Base-by-base conservation (phyloP, 2,113 vertebrate species). In the Dasyornis broadbenti region DNA sequence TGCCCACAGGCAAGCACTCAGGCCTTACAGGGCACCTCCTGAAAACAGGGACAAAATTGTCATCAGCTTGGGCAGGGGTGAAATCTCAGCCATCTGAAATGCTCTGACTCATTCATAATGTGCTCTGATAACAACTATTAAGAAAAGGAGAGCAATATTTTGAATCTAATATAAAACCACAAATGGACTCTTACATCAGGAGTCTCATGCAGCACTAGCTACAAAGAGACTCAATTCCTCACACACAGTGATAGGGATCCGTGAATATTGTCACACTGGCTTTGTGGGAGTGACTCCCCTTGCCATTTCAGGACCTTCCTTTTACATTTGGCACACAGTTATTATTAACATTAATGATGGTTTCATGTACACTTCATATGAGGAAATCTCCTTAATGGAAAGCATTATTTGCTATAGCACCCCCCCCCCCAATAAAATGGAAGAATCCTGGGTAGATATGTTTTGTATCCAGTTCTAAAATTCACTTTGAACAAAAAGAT, bases 401-500 rank as follows among this genome's bases (percentile, higher is more conserved):
- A 83, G 79, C 16, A 14, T 66, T 91, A 86, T 93, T 95, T 96
- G 50, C 66, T 84, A 71, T 24, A 50, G 26, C 35, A 10, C 7
- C 24, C 15, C 20, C 5, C 15, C 1, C 4, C 3, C 2, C 13
- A 9, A 45, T 45, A 76, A 56, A n/a, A 30, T 7, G 21, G 50
- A 95, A 85, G 70, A 95, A 95, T 97, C 95, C 88, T 44, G 10
- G 73, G 82, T 17, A 12, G 90, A 33, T 78, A 93, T 63, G 80
- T 75, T 73, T 31, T 72, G 80, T 84, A 86, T 69, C 79, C 89
- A 56, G 57, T 93, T 97, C 96, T 96, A 82, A 96, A 96, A 97
- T 91, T 96, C 42, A 77, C 89, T 92, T 66, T 10, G 47, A 96
- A 96, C 84, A 94, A 97, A 98, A 97, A 73, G 91, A 97, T 96